Evolutionary conservation across 2,113 vertebrate species (phyloP), one percentile per base, ranked within the genome.

Genomic region (Eulemur rufifrons): DNA sequence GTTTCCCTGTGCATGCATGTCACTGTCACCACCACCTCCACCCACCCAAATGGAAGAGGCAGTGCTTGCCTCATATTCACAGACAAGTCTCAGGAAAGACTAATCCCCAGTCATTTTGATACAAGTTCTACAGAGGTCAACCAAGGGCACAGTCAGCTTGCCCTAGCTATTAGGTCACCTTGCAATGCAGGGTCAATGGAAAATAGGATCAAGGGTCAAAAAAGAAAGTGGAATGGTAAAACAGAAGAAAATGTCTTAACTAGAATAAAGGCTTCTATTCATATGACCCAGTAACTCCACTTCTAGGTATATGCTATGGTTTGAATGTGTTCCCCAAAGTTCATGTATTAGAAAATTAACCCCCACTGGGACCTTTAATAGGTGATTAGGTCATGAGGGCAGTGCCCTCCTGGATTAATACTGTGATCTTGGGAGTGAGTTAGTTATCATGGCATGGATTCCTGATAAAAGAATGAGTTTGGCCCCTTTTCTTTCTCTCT

Each of bases 261-360:
- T 91, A 20, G 42, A 90, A 37, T 37, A 87, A 94, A 83, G 34
- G 27, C 20, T 92, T 95, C 81, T 84, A 50, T 86, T 69, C 14
- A 34, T 3, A 6, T 4, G 77, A 86, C 73, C 50, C 76, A 90
- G 61, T 68, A 78, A 78, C 78, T 63, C 47, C 27, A 83, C 74
- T 78, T 71, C 74, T 32, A 88, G 32, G 54, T 52, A 78, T 54
- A 71, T 32, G 74, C 74, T 50, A 6, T 21, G 74, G 29, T 50
- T 34, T 77, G 29, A 34, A 77, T 6, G 5, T 77, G 74, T 50
- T 15, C 17, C 29, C 18, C 74, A 77, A 77, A 34, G 29, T 77
- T 77, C 45, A 21, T 77, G 29, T 20, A 32, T 77, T 77, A 29
- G 17, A 77, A 50, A 34, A 45, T 77, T 77, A 50, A 50, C 47